Base-by-base conservation (phyloP, 2,113 vertebrate genomes). In the Sorex araneus region DNA sequence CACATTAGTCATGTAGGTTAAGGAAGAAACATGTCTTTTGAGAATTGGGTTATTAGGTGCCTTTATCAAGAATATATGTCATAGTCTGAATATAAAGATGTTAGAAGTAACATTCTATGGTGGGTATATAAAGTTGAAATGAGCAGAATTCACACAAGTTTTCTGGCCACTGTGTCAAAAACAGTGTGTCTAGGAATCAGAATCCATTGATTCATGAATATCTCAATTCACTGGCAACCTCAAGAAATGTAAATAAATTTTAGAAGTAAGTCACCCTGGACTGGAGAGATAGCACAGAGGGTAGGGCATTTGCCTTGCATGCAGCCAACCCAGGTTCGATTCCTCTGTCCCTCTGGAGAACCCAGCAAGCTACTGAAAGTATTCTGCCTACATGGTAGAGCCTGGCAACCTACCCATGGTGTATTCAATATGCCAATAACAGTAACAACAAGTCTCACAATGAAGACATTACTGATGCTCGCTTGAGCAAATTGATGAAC, bases 1-100 rank as follows among this genome's bases (percentile, higher is more conserved):
- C 3, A 4, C 18, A 43, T 89, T 30, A 82, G 19, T 2, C 15
- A 86, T 18, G 63, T 54, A 57, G 54, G 85, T 6, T 64, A 28
- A 87, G 34, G 43, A 36, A 82, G 15, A 63, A 82, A 2, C 7
- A 7, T 75, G 54, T 36, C 0, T 83, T 32, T 18, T 36, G 18
- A 18, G 73, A 90, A 92, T 2, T 36, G 27, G 15, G 8, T 32
- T 78, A 78, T 94, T 25, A 47, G 66, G 30, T 57, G 89, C 83
- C 30, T 92, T 78, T 74, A 78, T 34, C 32, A 81, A 82, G 16
- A 69, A 21, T 50, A 2, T 63, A 47, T 82, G 66, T 86, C 34
- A 82, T 16, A 89, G 73, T 89, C 6, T 47, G 11, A 6, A 36
- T 70, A 50, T 40, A 71, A 2, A 81, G 30, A 3, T 57, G 45